These are phyloP conservation scores for Laticauda colubrina DNA, from an alignment of 2,113 vertebrate genomes.

Conservation along the genomic window DNA sequence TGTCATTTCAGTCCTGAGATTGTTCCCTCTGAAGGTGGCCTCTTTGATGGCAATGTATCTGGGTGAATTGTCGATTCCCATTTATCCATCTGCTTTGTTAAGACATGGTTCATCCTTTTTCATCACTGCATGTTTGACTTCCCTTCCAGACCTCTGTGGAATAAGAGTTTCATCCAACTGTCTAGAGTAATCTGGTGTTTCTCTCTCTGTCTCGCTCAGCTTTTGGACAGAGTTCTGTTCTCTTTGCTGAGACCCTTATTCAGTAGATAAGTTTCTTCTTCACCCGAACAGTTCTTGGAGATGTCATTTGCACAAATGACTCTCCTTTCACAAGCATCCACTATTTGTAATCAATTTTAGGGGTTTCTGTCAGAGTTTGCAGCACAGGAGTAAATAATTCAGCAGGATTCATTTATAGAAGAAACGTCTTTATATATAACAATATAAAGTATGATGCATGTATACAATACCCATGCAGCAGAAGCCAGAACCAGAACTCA, in stretches of 20 bases:
- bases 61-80: background rate
- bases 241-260: background rate
- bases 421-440: too few relatives aligned
- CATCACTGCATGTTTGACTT: background rate
- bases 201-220: background rate
- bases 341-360: background rate
- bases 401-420: too few relatives aligned
- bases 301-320: background rate
- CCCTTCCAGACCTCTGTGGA: background rate
- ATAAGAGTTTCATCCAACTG: background rate
- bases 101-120: background rate
- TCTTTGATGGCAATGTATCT: background rate
- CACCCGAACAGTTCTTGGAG: background rate
- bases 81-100: background rate
- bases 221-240: background rate
- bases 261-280: background rate
- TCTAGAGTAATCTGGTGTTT: background rate
- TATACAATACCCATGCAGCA: too few relatives aligned
- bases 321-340: background rate
- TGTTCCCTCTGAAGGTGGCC: background rate
- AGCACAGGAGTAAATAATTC: too few relatives aligned
- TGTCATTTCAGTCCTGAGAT: background rate
- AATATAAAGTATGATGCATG: too few relatives aligned
- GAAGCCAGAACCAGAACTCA: too few relatives aligned
- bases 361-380: background rate